Conservation (phyloP, 2,888 invertebrate genomes). For the Apamea crenata region DNA sequence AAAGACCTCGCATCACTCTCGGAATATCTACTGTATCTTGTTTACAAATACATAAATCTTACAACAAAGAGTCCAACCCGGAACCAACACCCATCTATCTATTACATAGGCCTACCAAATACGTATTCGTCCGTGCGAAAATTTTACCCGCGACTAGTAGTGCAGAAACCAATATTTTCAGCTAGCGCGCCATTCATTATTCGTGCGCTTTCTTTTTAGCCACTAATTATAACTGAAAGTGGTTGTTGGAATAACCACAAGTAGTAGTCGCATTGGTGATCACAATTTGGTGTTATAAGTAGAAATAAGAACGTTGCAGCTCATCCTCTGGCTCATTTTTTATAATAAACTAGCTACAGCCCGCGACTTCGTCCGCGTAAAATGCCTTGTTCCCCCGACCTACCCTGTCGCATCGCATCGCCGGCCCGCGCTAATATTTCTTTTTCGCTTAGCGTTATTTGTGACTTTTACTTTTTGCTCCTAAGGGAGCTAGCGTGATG, state of each 20-base stretch:
- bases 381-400: too few species aligned
- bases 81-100: slow-evolving; percentile 27
- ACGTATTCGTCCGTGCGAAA: slow-evolving; percentile 40
- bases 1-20: neutral
- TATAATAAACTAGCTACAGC: too few species aligned
- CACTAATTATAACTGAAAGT: neutral
- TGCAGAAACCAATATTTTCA: slow-evolving; percentile 33
- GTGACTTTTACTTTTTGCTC: too few species aligned
- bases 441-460: too few species aligned
- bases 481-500: too few species aligned
- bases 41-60: slow-evolving; percentile 31
- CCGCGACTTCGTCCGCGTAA: too few species aligned
- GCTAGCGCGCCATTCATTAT: slow-evolving; percentile 8
- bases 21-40: neutral
- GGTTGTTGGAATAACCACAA: neutral
- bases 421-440: too few species aligned
- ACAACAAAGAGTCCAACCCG: slow-evolving; percentile 24
- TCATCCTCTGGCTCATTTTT: too few species aligned
- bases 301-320: too few species aligned
- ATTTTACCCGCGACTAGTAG: slow-evolving; percentile 23
- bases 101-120: slow-evolving; percentile 25
- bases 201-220: neutral
- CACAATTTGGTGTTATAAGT: neutral
- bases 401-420: too few species aligned
- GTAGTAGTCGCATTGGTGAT: neutral